Conservation (phyloP, 2,797 vertebrate species). For the Periophthalmus magnuspinnatus region DNA sequence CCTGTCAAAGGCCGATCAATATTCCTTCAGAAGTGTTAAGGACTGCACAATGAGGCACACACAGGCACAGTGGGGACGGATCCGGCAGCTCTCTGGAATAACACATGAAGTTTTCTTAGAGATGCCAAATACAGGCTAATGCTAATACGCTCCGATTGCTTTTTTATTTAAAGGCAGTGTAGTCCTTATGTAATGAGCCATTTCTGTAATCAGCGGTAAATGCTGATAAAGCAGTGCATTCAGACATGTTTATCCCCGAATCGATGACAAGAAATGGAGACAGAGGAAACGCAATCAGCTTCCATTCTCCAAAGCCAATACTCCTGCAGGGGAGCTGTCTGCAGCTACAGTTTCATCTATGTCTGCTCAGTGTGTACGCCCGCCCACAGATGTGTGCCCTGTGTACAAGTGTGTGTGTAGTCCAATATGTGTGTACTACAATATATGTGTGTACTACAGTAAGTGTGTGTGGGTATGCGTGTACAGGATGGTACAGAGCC, state of each 20-base stretch:
- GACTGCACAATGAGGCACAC: conserved; percentile 49
- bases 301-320: conserved; percentile 67
- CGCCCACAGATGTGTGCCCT: conserved; percentile 24
- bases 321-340: conserved; percentile 66
- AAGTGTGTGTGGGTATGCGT: neutral
- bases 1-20: conserved; percentile 64
- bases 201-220: conserved; percentile 59
- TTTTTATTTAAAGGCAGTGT: conserved; percentile 47
- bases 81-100: conserved; percentile 32
- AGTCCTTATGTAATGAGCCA: conserved; percentile 48
- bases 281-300: conserved; percentile 66
- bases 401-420: conserved; percentile 18
- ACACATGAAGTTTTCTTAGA: conserved; percentile 44
- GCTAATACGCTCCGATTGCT: conserved; percentile 45
- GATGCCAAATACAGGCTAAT: conserved; percentile 26
- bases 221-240: conserved; percentile 52
- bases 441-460: neutral
- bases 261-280: conserved; percentile 63
- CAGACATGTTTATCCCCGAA: conserved; percentile 65
- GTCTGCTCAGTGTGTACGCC: conserved; percentile 51
- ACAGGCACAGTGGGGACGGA: conserved; percentile 52
- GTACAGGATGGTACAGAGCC: conserved; percentile 48
- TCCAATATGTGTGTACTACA: neutral
- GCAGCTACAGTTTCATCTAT: conserved; percentile 68
- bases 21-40: conserved; percentile 63